phyloP scores from a whole-genome alignment of 2,888 invertebrate species.

The Leptodirus hochenwartii region DNA sequence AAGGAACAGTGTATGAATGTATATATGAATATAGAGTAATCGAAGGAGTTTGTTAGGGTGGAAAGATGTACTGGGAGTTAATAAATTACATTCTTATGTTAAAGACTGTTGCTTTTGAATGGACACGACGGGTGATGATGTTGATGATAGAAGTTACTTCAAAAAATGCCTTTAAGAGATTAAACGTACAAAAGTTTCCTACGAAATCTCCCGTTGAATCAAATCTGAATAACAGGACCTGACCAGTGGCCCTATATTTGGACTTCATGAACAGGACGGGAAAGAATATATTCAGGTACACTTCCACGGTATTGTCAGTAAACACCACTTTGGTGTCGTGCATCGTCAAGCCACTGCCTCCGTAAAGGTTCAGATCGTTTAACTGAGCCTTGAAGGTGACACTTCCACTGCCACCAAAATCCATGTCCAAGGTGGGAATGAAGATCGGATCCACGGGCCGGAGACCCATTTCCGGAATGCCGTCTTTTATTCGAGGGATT shows the following conservation, averaged over 20 bases:
- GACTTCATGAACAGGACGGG: slow-evolving; percentile 16
- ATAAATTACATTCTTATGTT: too few species aligned
- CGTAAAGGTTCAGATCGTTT: slow-evolving; percentile 6
- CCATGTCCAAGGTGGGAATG: slow-evolving; percentile 12
- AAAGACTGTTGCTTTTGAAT: too few species aligned
- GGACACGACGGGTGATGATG: too few species aligned
- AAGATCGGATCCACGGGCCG: slow-evolving; percentile 20
- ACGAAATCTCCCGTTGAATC: slow-evolving; percentile 11
- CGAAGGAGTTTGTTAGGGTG: too few species aligned
- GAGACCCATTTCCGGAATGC: slow-evolving; percentile 21
- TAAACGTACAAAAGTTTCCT: slow-evolving; percentile 14
- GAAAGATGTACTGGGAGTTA: too few species aligned
- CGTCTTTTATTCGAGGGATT: slow-evolving; percentile 16
- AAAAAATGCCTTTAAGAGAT: too few species aligned
- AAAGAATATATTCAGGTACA: slow-evolving; percentile 6
- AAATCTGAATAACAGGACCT: slow-evolving; percentile 17
- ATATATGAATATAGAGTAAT: too few species aligned
- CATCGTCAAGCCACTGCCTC: slow-evolving; percentile 5
- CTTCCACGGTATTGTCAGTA: slow-evolving; percentile 7
- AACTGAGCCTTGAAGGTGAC: slow-evolving; percentile 7
- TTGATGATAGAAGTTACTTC: too few species aligned
- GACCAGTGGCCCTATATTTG: slow-evolving; percentile 19
- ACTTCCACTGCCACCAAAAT: slow-evolving; percentile 7
- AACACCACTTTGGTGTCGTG: slow-evolving; percentile 6
- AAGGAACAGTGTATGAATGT: too few species aligned